phyloP scores from a whole-genome alignment of 2,113 vertebrate genomes.

The Nycticorax nycticorax region DNA sequence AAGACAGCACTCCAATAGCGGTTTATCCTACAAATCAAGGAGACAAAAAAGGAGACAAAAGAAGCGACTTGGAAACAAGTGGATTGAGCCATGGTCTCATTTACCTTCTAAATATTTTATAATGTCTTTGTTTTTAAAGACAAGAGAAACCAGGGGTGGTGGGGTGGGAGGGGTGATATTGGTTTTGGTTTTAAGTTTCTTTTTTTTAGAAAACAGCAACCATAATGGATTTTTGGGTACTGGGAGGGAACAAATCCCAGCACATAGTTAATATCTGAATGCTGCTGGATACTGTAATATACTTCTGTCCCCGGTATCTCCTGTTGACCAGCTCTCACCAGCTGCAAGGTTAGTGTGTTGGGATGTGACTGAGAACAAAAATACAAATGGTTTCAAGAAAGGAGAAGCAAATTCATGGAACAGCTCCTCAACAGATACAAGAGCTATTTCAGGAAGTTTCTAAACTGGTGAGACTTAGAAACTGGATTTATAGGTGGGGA shows the following conservation, averaged over 20 bases:
- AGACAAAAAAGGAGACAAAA: not conserved
- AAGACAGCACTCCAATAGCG: not conserved
- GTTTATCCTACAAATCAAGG: not conserved
- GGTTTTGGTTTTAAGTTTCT: not conserved
- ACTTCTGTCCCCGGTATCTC: not conserved
- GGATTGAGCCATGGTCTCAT: not conserved
- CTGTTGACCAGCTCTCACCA: not conserved
- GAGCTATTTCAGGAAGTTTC: not conserved
- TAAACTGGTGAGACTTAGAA: not conserved
- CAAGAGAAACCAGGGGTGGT: not conserved
- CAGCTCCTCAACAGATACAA: not conserved
- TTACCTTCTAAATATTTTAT: not conserved
- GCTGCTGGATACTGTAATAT: not conserved
- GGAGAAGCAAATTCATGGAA: not conserved
- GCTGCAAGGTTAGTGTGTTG: not conserved
- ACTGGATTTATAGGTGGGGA: not conserved
- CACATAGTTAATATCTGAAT: not conserved
- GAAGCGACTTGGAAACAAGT: not conserved
- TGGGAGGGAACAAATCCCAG: not conserved
- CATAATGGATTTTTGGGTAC: not conserved
- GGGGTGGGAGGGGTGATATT: not conserved
- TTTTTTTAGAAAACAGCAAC: too few relatives aligned
- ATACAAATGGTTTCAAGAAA: not conserved
- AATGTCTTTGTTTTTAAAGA: not conserved
- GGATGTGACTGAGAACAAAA: not conserved